Conservation (phyloP, 2,888 invertebrate species). For the Drosophila mercatorum region DNA sequence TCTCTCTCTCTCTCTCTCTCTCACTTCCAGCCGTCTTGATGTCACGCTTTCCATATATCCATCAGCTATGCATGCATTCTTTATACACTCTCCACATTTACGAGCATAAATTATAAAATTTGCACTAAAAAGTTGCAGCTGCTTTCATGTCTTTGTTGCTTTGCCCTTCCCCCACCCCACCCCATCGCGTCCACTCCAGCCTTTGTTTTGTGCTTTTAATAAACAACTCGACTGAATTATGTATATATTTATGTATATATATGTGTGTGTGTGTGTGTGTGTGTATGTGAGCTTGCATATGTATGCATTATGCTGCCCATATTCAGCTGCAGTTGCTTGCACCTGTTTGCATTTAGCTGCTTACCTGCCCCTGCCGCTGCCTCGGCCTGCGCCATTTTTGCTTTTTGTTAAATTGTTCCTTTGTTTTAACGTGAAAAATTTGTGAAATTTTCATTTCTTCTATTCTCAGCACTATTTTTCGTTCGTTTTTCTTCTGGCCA, state of each 20-base stretch:
- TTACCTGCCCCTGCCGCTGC: background rate
- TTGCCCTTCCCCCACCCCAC: background rate
- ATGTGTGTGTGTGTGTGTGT: no score
- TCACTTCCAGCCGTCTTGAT: background rate
- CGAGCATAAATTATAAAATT: slow-evolving; percentile 72
- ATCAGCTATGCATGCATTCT: slow-evolving; percentile 48
- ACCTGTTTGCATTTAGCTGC: slow-evolving; percentile 58
- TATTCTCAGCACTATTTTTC: slow-evolving; percentile 17
- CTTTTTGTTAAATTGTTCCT: slow-evolving; percentile 74
- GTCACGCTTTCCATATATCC: slow-evolving; percentile 42
- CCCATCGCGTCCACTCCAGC: background rate
- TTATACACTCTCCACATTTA: slow-evolving; percentile 48
- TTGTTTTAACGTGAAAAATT: slow-evolving; percentile 76
- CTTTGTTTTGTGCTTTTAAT: slow-evolving; percentile 51
- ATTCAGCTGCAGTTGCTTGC: slow-evolving; percentile 45
- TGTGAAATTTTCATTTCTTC: slow-evolving; percentile 46
- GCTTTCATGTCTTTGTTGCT: slow-evolving; percentile 51
- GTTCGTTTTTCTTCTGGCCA: slow-evolving; percentile 17
- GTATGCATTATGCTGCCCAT: slow-evolving; percentile 52
- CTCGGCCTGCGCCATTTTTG: slow-evolving; percentile 60
- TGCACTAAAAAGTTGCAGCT: slow-evolving; percentile 74
- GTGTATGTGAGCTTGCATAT: slow-evolving; percentile 5
- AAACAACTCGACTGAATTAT: slow-evolving; percentile 60
- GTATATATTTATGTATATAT: slow-evolving; percentile 18
- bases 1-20: background rate